Conservation (phyloP, 1,140 invertebrate species). For the Riptortus pedestris region DNA sequence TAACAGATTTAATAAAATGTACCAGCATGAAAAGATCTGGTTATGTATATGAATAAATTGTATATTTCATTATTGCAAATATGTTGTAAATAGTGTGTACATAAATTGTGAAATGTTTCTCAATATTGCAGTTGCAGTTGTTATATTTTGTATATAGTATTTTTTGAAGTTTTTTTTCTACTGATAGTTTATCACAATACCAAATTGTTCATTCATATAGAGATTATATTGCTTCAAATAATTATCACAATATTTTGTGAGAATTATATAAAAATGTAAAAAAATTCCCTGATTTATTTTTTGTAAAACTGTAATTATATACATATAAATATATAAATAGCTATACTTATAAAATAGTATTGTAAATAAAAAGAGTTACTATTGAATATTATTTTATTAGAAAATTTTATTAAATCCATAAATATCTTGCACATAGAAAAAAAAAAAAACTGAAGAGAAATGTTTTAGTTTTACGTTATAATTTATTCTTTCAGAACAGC, state of each 20-base stretch:
- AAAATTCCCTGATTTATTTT: neutral
- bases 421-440: neutral
- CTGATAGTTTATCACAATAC: slow-evolving; percentile 1
- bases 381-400: neutral
- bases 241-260: neutral
- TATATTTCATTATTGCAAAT: slow-evolving; percentile 8
- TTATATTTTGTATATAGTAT: neutral
- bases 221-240: neutral
- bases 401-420: neutral
- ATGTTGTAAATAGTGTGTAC: slow-evolving; percentile 9
- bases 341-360: neutral
- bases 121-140: neutral
- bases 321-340: neutral
- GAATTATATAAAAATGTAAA: slow-evolving; percentile 2
- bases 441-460: neutral
- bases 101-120: neutral
- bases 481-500: neutral
- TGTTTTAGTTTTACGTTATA: neutral
- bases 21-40: slow-evolving; percentile 6
- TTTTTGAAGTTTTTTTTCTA: neutral
- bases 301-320: neutral
- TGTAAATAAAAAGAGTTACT: slow-evolving; percentile 3
- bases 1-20: neutral
- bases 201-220: neutral
- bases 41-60: slow-evolving; percentile 10